Base-by-base conservation (phyloP, 2,888 invertebrate species). In the Megalurothrips usitatus region DNA sequence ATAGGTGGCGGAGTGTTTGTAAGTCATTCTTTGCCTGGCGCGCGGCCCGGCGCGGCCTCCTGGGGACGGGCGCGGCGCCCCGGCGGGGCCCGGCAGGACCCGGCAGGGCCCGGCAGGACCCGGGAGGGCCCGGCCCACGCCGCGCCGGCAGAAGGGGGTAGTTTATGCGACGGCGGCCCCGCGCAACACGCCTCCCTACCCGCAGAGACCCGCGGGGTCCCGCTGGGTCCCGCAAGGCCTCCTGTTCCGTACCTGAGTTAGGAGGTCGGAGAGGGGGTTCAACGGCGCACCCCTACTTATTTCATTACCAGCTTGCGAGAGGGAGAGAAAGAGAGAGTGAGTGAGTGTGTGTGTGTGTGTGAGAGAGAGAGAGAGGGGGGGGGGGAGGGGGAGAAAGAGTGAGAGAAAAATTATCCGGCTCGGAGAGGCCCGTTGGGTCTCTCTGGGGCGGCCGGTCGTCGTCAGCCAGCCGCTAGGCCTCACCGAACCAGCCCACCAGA, bases 1-100 rank as follows among this genome's bases (percentile, higher is more conserved):
- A 68, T 75, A 26, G 68, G 68, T 26, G 26, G 23, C 68, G 12
- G 68, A 75, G 68, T 75, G 68, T 75, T 75, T 75, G 68, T 75
- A 75, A 75, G 68, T 75, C 68, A 75, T 75, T n/a, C 68, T 75
- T 10, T 75, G 68, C 12, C 68, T 26, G 12, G 68, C 26, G 68
- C 23, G 68, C 26, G 68, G 26, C 68, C 68, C 68, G 68, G 23
- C 26, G 26, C 10, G 68, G 0, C 68, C 68, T 19, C 58, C 58
- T 43, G 34, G 34, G 34, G 34, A 2, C 34, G 34, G 3, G 34
- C 34, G 34, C n/a, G n/a, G n/a, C n/a, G n/a, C n/a, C n/a, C n/a
- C n/a, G n/a, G n/a, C n/a, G n/a, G n/a, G n/a, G n/a, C n/a, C n/a
- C n/a, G n/a, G n/a, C n/a, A n/a, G n/a, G n/a, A n/a, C n/a, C n/a